These are phyloP conservation scores for Murina feae DNA, from an alignment of 2,113 vertebrate genomes.

Conservation along the genomic window DNA sequence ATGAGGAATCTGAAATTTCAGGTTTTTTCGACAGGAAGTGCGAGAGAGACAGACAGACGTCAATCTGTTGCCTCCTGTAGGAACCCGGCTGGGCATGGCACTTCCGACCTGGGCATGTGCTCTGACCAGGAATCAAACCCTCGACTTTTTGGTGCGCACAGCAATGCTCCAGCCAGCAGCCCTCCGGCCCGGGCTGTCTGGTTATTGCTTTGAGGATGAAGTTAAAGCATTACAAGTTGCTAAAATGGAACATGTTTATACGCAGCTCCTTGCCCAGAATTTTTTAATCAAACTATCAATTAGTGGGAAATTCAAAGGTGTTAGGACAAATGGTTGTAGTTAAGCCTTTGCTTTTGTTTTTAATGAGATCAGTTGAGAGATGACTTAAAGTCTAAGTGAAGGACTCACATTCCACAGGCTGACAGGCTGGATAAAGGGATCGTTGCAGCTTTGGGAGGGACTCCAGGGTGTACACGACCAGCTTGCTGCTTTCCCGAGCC, in stretches of 20 bases:
- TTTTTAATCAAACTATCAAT: not conserved
- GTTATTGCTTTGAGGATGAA: not conserved
- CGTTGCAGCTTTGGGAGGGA: not conserved
- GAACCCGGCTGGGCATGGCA: too few species aligned
- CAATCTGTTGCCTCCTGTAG: too few species aligned
- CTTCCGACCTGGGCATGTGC: too few species aligned
- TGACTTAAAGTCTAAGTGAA: not conserved
- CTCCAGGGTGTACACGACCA: accelerated
- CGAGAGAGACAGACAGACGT: too few species aligned
- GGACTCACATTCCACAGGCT: not conserved
- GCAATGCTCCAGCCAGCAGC: too few species aligned
- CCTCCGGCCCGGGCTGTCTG: too few species aligned
- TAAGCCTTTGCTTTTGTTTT: not conserved
- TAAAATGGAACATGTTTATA: not conserved
- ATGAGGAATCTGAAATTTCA: not conserved
- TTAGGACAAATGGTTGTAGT: not conserved
- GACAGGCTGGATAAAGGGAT: not conserved
- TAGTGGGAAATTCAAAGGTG: not conserved
- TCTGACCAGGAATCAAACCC: too few species aligned
- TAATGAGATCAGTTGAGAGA: not conserved
- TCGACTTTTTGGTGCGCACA: too few species aligned
- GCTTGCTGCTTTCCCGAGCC: not conserved
- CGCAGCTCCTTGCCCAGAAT: not conserved
- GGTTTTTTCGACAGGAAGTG: too few species aligned
- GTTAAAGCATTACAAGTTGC: not conserved